These are phyloP conservation scores for Drosophila buzzatii DNA, from an alignment of 2,888 invertebrate genomes.

Conservation along the genomic window DNA sequence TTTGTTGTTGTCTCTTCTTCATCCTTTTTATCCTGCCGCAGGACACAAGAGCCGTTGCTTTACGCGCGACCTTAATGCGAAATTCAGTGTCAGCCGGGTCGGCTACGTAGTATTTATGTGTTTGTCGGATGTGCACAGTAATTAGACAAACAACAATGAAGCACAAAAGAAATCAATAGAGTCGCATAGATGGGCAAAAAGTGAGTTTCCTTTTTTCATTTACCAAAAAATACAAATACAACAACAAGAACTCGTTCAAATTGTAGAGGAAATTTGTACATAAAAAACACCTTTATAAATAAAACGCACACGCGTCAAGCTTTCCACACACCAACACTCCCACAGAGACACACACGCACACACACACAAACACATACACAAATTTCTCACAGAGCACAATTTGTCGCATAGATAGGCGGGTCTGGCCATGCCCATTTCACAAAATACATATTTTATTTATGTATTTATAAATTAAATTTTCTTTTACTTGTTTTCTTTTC, in stretches of 20 bases:
- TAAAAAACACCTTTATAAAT: conserved; percentile 19
- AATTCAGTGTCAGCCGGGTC: conserved; percentile 31
- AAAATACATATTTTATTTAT: conserved; percentile 18
- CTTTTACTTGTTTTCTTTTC: not conserved
- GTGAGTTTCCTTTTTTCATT: not conserved
- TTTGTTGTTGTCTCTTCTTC: not conserved
- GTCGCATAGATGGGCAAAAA: not conserved
- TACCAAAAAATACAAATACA: not conserved
- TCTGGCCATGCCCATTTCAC: conserved; percentile 17
- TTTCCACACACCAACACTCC: conserved; percentile 7
- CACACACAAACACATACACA: not conserved
- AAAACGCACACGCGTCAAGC: conserved; percentile 30
- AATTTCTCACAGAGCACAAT: conserved; percentile 12
- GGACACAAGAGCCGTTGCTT: conserved; percentile 20
- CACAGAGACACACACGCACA: not conserved
- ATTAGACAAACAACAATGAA: conserved; percentile 40
- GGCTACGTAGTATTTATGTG: conserved; percentile 54
- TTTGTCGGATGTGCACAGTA: conserved; percentile 28
- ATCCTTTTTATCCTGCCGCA: conserved; percentile 22
- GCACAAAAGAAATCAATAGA: conserved; percentile 45
- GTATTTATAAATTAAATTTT: conserved; percentile 27
- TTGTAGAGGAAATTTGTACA: conserved; percentile 3
- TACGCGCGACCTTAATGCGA: conserved; percentile 34
- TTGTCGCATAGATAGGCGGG: conserved; percentile 36
- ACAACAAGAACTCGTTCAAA: conserved; percentile 4